A percentile compares a stretch with the other conserved stretches of the same genome.
Conservation (phyloP, 2,797 vertebrate species). For the Spinus pinus region DNA sequence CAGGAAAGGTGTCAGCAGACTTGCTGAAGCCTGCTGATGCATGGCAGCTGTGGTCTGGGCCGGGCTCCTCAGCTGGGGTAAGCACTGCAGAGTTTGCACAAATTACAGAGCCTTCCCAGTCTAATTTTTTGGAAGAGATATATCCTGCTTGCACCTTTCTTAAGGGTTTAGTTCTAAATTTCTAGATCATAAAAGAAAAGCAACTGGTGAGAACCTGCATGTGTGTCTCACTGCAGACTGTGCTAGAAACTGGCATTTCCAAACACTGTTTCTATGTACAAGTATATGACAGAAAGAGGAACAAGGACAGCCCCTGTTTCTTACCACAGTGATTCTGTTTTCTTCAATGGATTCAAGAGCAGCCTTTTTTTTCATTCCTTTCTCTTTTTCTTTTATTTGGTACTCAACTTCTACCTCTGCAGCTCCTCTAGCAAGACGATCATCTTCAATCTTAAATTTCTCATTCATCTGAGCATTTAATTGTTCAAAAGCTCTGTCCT, state of each 20-base stretch:
- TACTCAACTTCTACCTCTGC: constrained; percentile 77
- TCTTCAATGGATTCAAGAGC: not conserved
- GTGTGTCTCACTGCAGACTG: not conserved
- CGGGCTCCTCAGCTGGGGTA: fast-evolving
- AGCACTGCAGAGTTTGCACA: not conserved
- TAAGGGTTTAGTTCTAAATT: not conserved
- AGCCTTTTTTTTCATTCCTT: not conserved
- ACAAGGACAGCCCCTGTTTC: not conserved
- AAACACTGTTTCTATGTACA: not conserved
- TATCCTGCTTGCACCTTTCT: not conserved
- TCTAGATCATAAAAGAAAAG: not conserved
- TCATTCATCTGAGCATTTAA: not conserved
- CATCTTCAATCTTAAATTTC: not conserved
- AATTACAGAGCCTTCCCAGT: not conserved
- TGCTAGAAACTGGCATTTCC: not conserved
- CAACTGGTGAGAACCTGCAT: not conserved
- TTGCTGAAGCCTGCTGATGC: not conserved
- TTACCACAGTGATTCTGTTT: not conserved
- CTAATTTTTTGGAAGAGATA: not conserved
- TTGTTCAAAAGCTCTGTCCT: constrained; percentile 75
- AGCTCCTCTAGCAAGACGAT: constrained; percentile 78
- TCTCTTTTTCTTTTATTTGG: constrained; percentile 13
- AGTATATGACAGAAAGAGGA: not conserved
- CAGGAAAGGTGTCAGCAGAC: not conserved
- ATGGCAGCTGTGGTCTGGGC: not conserved